These are phyloP conservation scores for Platerodrilus igneus DNA, from an alignment of 2,888 invertebrate genomes.

Conservation along the genomic window DNA sequence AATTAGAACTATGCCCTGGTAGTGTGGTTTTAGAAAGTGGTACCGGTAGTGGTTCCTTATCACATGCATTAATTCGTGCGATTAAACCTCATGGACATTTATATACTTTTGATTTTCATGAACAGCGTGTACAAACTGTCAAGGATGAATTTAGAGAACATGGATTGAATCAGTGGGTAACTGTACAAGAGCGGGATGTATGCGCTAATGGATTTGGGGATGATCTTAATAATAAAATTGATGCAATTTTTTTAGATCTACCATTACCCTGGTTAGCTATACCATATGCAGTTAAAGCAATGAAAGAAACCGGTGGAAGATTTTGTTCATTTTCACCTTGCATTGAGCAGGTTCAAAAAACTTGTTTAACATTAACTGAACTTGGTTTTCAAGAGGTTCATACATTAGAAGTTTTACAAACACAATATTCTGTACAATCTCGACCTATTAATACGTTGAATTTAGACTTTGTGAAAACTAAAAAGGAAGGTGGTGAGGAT, in stretches of 20 bases:
- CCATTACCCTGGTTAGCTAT: conserved; percentile 93
- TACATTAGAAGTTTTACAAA: conserved; percentile 84
- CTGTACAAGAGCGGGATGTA: conserved; percentile 81
- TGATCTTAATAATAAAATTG: conserved; percentile 65
- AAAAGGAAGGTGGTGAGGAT: conserved; percentile 34
- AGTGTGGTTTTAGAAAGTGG: conserved; percentile 85
- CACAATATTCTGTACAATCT: conserved; percentile 67
- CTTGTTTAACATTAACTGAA: conserved; percentile 65
- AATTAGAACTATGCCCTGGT: conserved; percentile 88
- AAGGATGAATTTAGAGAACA: conserved; percentile 78
- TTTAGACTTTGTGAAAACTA: conserved; percentile 61
- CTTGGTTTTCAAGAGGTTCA: conserved; percentile 78
- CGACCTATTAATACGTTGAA: conserved; percentile 63
- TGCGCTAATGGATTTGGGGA: conserved; percentile 79
- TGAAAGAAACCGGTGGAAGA: conserved; percentile 82
- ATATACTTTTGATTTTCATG: conserved; percentile 96
- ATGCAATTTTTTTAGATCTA: conserved; percentile 95
- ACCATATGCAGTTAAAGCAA: conserved; percentile 66
- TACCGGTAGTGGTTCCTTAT: conserved; percentile 95
- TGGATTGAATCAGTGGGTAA: conserved; percentile 75
- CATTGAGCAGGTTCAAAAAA: conserved; percentile 96
- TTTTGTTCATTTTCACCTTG: conserved; percentile 98
- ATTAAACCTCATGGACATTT: conserved; percentile 86
- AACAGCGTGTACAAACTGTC: conserved; percentile 74
- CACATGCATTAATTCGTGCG: conserved; percentile 86